Evolutionary conservation across 2,797 vertebrate genomes (phyloP).

Genomic region (Ficedula albicollis): DNA sequence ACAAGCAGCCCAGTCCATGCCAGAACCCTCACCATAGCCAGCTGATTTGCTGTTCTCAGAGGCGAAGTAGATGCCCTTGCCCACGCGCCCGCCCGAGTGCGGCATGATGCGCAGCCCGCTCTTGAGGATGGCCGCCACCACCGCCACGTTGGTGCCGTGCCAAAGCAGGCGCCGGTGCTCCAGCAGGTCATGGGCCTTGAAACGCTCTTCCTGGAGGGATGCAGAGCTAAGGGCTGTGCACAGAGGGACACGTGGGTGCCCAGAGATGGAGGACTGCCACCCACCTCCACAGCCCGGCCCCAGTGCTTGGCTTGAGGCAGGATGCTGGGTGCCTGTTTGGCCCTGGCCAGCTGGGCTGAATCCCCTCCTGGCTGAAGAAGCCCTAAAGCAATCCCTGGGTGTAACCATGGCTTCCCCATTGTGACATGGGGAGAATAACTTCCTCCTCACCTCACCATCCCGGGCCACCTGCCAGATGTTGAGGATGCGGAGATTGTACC

Average conservation of each 20-base stretch:
- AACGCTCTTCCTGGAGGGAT: constrained; percentile 77
- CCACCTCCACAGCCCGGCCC: background rate
- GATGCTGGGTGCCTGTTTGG: accelerated
- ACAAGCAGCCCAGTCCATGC: background rate
- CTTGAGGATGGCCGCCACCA: constrained; percentile 90
- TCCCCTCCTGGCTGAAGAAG: background rate
- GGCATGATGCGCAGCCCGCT: constrained; percentile 93
- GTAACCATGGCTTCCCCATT: background rate
- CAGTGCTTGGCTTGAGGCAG: background rate
- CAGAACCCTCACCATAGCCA: constrained; percentile 79
- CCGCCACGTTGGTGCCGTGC: constrained; percentile 90
- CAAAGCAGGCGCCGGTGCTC: constrained; percentile 89
- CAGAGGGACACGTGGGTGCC: accelerated
- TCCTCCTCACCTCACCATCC: constrained; percentile 76
- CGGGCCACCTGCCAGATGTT: no score
- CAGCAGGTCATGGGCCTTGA: constrained; percentile 77
- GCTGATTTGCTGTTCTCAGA: constrained; percentile 91
- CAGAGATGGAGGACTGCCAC: background rate
- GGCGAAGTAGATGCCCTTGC: constrained; percentile 91
- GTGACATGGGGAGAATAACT: background rate
- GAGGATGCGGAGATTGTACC: background rate
- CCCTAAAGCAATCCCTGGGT: background rate
- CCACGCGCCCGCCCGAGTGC: constrained; percentile 88
- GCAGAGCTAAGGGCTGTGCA: background rate
- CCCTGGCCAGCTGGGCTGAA: background rate